phyloP scores from a whole-genome alignment of 1,140 invertebrate species.

The Epicauta chinensis region DNA sequence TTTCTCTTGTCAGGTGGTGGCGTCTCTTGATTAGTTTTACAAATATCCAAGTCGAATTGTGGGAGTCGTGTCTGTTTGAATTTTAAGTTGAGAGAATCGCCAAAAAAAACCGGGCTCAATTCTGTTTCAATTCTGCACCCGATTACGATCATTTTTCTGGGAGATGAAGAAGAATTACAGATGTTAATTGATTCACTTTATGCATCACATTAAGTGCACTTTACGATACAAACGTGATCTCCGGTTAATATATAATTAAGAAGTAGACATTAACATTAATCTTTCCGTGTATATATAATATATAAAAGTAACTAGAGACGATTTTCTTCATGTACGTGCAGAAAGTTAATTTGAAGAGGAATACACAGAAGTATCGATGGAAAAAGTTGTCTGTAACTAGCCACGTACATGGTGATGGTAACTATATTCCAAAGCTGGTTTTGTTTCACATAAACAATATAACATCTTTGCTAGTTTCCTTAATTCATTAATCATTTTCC shows the following conservation, averaged over 20 bases:
- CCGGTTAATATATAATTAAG: slow-evolving; percentile 8
- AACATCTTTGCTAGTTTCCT: slow-evolving; percentile 1
- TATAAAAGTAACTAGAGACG: background rate
- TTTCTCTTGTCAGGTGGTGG: slow-evolving; percentile 17
- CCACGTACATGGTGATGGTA: slow-evolving; percentile 14
- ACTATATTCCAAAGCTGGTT: slow-evolving; percentile 1
- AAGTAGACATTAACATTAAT: slow-evolving; percentile 17
- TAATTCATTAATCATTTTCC: slow-evolving; percentile 15
- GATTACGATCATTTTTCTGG: too few species aligned
- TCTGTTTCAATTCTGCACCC: too few species aligned
- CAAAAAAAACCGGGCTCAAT: too few species aligned
- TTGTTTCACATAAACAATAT: slow-evolving; percentile 7
- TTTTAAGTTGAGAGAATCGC: too few species aligned
- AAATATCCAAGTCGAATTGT: slow-evolving; percentile 4
- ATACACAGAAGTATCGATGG: too few species aligned
- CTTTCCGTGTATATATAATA: slow-evolving; percentile 4
- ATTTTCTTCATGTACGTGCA: slow-evolving; percentile 7
- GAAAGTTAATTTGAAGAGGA: too few species aligned
- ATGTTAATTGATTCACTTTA: too few species aligned
- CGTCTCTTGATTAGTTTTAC: slow-evolving; percentile 22
- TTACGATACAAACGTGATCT: too few species aligned
- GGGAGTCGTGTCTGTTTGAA: too few species aligned
- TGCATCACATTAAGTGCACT: too few species aligned
- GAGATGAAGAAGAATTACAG: too few species aligned
- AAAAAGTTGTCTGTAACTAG: slow-evolving; percentile 15